These are phyloP conservation scores for Unio delphinus DNA, from an alignment of 2,888 invertebrate genomes.

Conservation along the genomic window DNA sequence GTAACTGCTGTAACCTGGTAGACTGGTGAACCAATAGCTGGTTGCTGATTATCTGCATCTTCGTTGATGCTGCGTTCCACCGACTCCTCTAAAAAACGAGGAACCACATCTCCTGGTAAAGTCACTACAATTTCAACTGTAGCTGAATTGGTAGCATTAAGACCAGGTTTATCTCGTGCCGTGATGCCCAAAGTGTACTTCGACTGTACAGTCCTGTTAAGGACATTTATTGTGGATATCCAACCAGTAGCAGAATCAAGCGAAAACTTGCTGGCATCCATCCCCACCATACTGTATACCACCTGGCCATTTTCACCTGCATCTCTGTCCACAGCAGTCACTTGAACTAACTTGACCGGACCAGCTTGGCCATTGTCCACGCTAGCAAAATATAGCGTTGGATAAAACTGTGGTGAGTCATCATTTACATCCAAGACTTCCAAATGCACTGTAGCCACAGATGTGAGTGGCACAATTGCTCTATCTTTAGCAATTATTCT, in stretches of 20 bases:
- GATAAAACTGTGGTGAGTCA: conserved; percentile 93
- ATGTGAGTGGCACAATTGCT: conserved; percentile 88
- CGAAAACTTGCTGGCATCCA: conserved; percentile 77
- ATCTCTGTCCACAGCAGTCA: conserved; percentile 88
- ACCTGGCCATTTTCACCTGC: conserved; percentile 86
- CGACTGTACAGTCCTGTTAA: conserved; percentile 85
- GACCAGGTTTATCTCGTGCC: conserved; percentile 75
- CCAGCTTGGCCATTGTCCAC: conserved; percentile 77
- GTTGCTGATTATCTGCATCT: conserved; percentile 80
- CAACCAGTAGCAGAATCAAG: conserved; percentile 86
- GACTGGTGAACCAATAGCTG: conserved; percentile 80
- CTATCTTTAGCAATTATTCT: conserved; percentile 91
- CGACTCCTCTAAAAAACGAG: conserved; percentile 73
- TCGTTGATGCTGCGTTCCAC: conserved; percentile 89
- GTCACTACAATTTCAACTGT: conserved; percentile 54
- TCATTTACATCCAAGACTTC: conserved; percentile 91
- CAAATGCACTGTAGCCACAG: conserved; percentile 88
- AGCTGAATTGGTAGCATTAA: conserved; percentile 38
- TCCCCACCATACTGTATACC: conserved; percentile 75
- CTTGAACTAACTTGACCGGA: conserved; percentile 81
- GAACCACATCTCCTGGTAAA: conserved; percentile 43
- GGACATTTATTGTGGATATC: conserved; percentile 83
- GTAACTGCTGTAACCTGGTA: conserved; percentile 78
- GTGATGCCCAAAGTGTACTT: conserved; percentile 84
- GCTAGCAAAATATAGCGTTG: conserved; percentile 86